These are phyloP conservation scores for Acrocephalus scirpaceus DNA, from an alignment of 2,797 vertebrate species.

Conservation along the genomic window DNA sequence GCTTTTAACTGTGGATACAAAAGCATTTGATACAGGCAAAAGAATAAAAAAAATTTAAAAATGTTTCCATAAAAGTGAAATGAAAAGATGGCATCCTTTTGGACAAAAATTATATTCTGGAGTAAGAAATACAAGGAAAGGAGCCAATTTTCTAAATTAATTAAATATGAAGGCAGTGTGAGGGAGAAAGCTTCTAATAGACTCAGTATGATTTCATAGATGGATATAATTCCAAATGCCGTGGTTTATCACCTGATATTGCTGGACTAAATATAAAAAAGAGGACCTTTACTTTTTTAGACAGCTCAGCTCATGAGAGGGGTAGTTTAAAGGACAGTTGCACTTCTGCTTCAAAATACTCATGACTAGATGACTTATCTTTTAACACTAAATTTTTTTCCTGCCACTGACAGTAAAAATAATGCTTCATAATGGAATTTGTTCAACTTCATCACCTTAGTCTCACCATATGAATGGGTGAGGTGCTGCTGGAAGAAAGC, in stretches of 20 bases:
- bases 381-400: not conserved
- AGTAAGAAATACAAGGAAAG: not conserved
- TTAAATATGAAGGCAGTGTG: not conserved
- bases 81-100: not conserved
- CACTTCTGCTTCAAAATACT: not conserved
- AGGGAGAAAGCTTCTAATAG: not conserved
- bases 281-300: not conserved
- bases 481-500: not conserved
- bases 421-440: not conserved
- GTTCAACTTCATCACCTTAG: not conserved
- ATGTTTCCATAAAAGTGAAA: not conserved
- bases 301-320: not conserved
- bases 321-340: not conserved
- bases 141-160: not conserved
- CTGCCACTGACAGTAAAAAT: not conserved
- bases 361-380: not conserved
- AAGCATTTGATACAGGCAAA: not conserved
- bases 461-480: not conserved
- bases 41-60: not conserved
- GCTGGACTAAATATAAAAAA: not conserved
- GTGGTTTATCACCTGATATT: not conserved
- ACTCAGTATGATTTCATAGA: not conserved
- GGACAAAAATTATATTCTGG: not conserved
- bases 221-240: not conserved
- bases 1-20: not conserved